Percentiles rank a stretch among this genome's conserved stretches.
Conservation (phyloP, 2,797 vertebrate species). For the Champsocephalus gunnari region DNA sequence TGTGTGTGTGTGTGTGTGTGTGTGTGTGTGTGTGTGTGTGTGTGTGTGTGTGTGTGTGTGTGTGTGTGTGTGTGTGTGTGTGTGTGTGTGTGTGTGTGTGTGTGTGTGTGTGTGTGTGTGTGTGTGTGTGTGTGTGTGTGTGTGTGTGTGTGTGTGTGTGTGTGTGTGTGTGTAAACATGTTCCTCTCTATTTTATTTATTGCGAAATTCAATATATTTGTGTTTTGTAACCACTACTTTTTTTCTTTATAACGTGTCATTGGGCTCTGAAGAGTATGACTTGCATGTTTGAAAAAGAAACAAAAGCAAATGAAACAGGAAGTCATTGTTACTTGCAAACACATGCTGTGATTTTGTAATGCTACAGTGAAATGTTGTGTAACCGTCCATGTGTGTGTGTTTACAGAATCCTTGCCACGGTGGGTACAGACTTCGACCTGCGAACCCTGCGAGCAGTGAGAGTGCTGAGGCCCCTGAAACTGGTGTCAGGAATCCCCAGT, state of each 20-base stretch:
- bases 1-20: no score
- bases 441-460: slow-evolving; percentile 93
- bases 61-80: background rate
- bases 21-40: slow-evolving; percentile 17
- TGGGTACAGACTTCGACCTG: slow-evolving; percentile 95
- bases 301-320: no score
- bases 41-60: slow-evolving; percentile 7
- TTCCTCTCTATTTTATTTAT: background rate
- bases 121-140: slow-evolving; percentile 8
- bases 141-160: background rate
- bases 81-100: no score
- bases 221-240: no score
- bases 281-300: background rate
- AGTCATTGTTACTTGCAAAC: background rate
- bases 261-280: no score
- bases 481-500: slow-evolving; percentile 98
- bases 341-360: background rate
- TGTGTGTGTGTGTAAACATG: background rate
- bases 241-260: background rate
- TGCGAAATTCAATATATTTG: background rate
- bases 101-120: slow-evolving; percentile 16
- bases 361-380: background rate
- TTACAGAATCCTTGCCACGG: slow-evolving; percentile 92
- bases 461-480: slow-evolving; percentile 94
- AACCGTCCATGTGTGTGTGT: slow-evolving; percentile 21